Base-by-base conservation (phyloP, 1,140 invertebrate genomes). In the Drosophila ogumai region DNA sequence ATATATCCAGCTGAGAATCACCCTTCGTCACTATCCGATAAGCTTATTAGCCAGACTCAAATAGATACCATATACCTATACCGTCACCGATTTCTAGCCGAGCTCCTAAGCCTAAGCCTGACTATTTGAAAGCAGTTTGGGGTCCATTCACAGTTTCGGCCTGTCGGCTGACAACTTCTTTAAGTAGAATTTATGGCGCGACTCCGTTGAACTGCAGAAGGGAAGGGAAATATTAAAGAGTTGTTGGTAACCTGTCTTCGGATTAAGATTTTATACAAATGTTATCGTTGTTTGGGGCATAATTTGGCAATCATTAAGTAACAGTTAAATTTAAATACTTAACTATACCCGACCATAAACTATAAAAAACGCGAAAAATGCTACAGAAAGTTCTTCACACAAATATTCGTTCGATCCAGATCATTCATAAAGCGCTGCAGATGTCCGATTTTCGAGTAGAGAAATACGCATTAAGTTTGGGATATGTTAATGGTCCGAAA, bases 181-280 rank as follows among this genome's bases (percentile, higher is more conserved):
- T 87, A 87, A 90, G 85, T 78, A 59, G 63, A 87, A 87, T 88
- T 90, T 90, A 87, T 90, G 85, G 32, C 46, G 49, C 61, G 58
- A 64, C 46, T 9, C 58, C 49, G 56, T 54, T 19, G 57, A 65
- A 50, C 72, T 64, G 55, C 61, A 49, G 55, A 79, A 73, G 57
- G 81, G 52, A 60, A 41, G 60, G 73, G 67, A 56, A 58, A 47
- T 50, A 50, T 50, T 46, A 71, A 52, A 82, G 38, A 59, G 44
- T 54, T 56, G 60, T 61, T 79, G 32, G 64, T 44, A 84, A 87
- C 84, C 85, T 64, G 85, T 87, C 79, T 61, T 44, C 52, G 85
- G 81, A 84, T 87, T 90, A 87, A 84, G 85, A 84, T 84, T 88
- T 87, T 84, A 84, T 74, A 90, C 72, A 67, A 80, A 46, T 50